phyloP scores from a whole-genome alignment of 1,140 invertebrate genomes.

The Vollenhovia emeryi region DNA sequence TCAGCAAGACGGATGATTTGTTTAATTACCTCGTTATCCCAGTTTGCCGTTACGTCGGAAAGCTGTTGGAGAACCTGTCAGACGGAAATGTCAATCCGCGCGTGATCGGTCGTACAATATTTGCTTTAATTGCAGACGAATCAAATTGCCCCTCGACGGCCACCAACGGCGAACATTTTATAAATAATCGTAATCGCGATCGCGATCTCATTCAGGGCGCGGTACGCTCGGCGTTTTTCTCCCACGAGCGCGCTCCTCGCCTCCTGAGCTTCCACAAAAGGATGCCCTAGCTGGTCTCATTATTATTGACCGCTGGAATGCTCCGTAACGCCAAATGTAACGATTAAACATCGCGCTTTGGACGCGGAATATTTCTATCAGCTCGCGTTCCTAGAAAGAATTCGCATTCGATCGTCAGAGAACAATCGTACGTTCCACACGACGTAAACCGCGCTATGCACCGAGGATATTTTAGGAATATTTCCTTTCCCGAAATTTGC shows the following conservation, averaged over 20 bases:
- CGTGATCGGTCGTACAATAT: constrained; percentile 39
- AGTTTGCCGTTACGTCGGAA: not conserved
- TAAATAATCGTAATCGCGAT: constrained; percentile 6
- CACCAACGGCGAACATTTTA: constrained; percentile 14
- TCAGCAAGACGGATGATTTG: not conserved
- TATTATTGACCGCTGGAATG: not conserved
- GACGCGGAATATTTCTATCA: not conserved
- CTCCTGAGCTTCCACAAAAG: not conserved
- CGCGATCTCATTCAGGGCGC: not conserved
- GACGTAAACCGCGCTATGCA: not conserved
- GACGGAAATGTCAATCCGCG: constrained; percentile 16
- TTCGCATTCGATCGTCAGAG: not conserved
- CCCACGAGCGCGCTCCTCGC: not conserved
- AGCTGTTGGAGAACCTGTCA: not conserved
- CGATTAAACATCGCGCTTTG: not conserved
- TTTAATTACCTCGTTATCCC: constrained; percentile 29
- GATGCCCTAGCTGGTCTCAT: not conserved
- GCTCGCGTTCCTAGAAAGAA: not conserved
- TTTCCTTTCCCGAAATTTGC: not conserved
- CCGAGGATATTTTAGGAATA: not conserved
- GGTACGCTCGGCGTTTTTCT: not conserved
- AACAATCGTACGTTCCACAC: not conserved
- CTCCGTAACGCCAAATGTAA: not conserved
- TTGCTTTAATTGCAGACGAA: constrained; percentile 23
- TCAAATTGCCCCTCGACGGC: not conserved